Base-by-base conservation (phyloP, 2,888 invertebrate genomes). In the Auanema sp. region DNA sequence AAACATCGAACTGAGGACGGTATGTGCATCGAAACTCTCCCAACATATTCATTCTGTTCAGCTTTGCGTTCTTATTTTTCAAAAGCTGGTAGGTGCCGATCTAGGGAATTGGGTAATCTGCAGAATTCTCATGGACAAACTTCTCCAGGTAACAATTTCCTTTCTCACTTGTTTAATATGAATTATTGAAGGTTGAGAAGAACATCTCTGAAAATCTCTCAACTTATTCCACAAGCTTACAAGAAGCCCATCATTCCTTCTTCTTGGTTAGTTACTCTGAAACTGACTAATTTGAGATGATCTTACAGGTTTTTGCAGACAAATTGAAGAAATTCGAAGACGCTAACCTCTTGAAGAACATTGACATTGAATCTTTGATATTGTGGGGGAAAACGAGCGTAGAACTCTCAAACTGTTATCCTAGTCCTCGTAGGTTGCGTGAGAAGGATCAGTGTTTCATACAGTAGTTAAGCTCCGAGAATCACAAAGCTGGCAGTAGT, bases 41-140 rank as follows among this genome's bases (percentile, higher is more conserved):
- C 3, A 10, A 18, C 4, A 47, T 33, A 33, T 3, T 33, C 33
- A 33, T 33, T 33, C 3, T 53, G n/a, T 58, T 16, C 52, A 59
- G 54, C 16, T 49, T n/a, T n/a, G 41, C 10, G n/a, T 60, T 10
- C 23, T 16, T 5, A 8, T 54, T 16, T 54, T 53, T 49, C 49
- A 23, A 11, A 10, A 18, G 1, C 24, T 60, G 21, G 8, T 60
- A 8, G 10, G n/a, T n/a, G 33, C 2, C 11, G 54, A 60, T 54
- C 42, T 53, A 11, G 60, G 53, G 1, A 60, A 54, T 44, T 53
- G 43, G 54, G 33, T 60, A 21, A 21, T 54, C 11, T 60, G 60
- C n/a, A 23, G 60, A 25, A 16, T 60, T 12, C 49, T 42, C 16
- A 42, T 60, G 16, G 60, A 60, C 42, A 54, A 49, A n/a, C 11